Percentiles rank a stretch among this genome's conserved stretches.
Evolutionary conservation across 2,888 invertebrate genomes (phyloP).

Genomic region (Dryobota labecula): DNA sequence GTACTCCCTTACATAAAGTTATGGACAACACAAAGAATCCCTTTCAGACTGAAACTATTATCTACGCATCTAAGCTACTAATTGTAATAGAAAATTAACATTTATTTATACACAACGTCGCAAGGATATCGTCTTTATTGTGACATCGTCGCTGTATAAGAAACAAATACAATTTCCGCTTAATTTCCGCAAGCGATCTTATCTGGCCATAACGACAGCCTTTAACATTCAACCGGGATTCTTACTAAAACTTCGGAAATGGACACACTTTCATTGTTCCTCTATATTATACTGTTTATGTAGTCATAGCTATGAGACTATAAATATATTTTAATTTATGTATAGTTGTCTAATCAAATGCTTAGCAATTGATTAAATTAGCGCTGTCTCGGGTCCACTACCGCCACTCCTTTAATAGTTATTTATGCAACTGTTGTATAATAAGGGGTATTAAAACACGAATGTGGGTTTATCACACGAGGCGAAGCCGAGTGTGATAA

Average conservation of each 20-base stretch:
- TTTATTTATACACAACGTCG: slow-evolving; percentile 72
- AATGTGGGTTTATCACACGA: too few species aligned
- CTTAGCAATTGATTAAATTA: too few species aligned
- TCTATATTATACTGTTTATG: slow-evolving; percentile 54
- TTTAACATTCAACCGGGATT: slow-evolving; percentile 82
- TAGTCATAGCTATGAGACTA: slow-evolving; percentile 6
- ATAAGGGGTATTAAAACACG: too few species aligned
- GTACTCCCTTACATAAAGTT: background rate
- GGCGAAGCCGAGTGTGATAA: too few species aligned
- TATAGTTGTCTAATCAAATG: too few species aligned
- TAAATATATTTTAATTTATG: too few species aligned
- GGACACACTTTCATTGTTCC: slow-evolving; percentile 77
- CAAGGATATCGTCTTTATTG: slow-evolving; percentile 78
- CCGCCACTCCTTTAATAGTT: too few species aligned
- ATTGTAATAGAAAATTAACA: slow-evolving; percentile 73
- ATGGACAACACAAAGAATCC: slow-evolving; percentile 6
- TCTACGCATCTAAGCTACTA: slow-evolving; percentile 26
- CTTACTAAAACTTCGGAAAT: slow-evolving; percentile 79
- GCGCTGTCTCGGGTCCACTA: too few species aligned
- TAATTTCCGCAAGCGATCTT: slow-evolving; percentile 87
- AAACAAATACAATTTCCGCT: slow-evolving; percentile 90
- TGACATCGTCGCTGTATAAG: slow-evolving; percentile 82
- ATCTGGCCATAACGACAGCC: slow-evolving; percentile 85
- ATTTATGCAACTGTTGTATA: too few species aligned
- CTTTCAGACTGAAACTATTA: slow-evolving; percentile 21